These are phyloP conservation scores for Rhagologus leucostigma DNA, from an alignment of 2,113 vertebrate genomes.

Conservation along the genomic window DNA sequence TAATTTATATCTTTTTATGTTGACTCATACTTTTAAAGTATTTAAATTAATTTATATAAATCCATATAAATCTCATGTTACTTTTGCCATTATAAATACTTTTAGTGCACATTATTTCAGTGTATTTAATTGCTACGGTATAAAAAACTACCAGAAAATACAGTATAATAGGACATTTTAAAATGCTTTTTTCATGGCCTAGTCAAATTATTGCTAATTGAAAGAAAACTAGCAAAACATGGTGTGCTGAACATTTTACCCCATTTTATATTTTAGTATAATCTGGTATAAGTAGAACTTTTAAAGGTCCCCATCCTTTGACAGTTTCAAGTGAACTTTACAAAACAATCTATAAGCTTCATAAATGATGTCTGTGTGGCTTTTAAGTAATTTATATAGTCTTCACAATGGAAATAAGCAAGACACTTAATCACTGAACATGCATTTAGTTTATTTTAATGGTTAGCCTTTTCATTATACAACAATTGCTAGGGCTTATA, in stretches of 20 bases:
- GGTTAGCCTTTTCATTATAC: constrained; percentile 16
- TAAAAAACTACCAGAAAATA: background rate
- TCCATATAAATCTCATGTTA: background rate
- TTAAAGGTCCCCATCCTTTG: background rate
- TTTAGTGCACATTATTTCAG: constrained; percentile 3
- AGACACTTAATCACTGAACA: constrained; percentile 39
- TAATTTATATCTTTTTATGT: background rate
- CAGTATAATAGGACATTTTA: background rate
- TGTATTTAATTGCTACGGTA: background rate
- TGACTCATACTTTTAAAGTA: background rate
- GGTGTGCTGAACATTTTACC: background rate
- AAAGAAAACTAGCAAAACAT: background rate
- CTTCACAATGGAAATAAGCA: constrained; percentile 40
- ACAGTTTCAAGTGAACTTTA: background rate
- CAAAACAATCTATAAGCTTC: constrained; percentile 51
- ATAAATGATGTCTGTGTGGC: constrained; percentile 16
- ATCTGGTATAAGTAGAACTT: background rate
- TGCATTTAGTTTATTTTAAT: constrained; percentile 48
- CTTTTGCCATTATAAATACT: constrained; percentile 31
- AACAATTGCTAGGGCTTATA: constrained; percentile 35
- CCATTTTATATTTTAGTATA: background rate
- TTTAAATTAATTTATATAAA: background rate
- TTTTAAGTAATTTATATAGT: constrained; percentile 57
- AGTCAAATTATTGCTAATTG: background rate
- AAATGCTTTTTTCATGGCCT: background rate